Conservation (phyloP, 30 jellyfish, hydroid and myxozoan genomes). For the Clytia hemisphaerica region DNA sequence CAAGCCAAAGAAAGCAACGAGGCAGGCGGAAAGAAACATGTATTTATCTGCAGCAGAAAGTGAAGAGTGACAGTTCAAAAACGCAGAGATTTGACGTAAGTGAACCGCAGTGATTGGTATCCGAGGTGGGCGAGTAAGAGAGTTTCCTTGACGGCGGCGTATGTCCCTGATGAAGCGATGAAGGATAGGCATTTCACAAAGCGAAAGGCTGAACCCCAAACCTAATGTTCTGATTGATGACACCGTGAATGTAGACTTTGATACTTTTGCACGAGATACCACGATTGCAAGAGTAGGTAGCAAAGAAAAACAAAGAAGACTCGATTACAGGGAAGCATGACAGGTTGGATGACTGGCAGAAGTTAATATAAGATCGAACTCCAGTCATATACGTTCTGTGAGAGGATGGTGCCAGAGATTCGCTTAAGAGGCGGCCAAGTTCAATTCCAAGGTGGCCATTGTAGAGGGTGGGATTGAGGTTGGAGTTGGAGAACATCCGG, state of each 20-base stretch:
- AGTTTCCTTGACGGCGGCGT: not conserved
- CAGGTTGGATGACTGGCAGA: not conserved
- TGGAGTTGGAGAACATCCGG: too few relatives aligned
- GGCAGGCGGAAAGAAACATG: not conserved
- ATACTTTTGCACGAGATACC: not conserved
- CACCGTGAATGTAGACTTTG: not conserved
- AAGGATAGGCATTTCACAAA: not conserved
- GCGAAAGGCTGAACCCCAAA: not conserved
- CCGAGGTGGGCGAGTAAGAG: conserved; percentile 1
- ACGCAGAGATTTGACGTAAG: too few relatives aligned
- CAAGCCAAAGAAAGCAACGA: not conserved
- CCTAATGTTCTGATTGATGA: not conserved
- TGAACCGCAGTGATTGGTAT: conserved; percentile 1
- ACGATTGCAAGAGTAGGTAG: not conserved
- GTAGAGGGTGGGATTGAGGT: not conserved
- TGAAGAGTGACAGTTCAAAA: too few relatives aligned
- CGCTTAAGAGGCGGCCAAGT: not conserved
- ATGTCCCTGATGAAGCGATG: not conserved
- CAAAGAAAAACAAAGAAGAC: not conserved
- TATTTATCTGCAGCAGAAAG: conserved; percentile 4
- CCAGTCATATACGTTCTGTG: not conserved
- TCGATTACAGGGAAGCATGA: not conserved
- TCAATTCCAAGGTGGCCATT: not conserved
- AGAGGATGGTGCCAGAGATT: not conserved
- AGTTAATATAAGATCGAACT: not conserved